Percentiles rank a stretch among this genome's conserved stretches.
Conservation (phyloP, 1,140 invertebrate species). For the Steinernema feltiae region DNA sequence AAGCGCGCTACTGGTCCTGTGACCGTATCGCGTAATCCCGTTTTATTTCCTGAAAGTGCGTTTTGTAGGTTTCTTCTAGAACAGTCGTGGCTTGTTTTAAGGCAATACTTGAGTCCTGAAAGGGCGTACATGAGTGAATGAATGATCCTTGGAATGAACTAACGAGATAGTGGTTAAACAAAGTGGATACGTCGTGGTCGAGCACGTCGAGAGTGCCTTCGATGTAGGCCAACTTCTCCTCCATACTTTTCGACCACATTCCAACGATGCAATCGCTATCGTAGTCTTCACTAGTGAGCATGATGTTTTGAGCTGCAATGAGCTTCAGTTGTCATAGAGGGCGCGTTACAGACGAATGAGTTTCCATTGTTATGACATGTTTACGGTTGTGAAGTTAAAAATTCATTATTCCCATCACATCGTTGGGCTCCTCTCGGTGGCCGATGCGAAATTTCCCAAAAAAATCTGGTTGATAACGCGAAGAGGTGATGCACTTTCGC, state of each 20-base stretch:
- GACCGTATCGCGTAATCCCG: background rate
- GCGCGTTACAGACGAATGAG: background rate
- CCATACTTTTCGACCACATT: background rate
- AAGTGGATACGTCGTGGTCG: background rate
- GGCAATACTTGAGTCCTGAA: background rate
- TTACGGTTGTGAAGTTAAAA: background rate
- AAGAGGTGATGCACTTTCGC: background rate
- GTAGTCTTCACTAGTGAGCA: background rate
- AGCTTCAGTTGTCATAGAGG: background rate
- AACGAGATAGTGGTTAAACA: background rate
- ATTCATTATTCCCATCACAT: background rate
- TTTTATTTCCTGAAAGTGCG: constrained; percentile 5
- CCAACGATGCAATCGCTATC: background rate
- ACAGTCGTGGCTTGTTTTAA: background rate
- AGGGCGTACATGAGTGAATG: background rate
- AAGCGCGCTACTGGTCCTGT: background rate
- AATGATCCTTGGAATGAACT: background rate
- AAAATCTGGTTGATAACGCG: background rate
- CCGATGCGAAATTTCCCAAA: too few relatives aligned
- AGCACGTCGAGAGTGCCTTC: background rate
- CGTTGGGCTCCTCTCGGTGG: too few relatives aligned
- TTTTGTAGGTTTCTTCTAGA: background rate
- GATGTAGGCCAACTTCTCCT: background rate
- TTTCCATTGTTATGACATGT: background rate
- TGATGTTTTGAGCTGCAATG: background rate